Percentiles rank a stretch among this genome's conserved stretches.
These are phyloP conservation scores for Platygyra sinensis DNA, from an alignment of 64 coral and sea anemone genomes.

Conservation along the genomic window DNA sequence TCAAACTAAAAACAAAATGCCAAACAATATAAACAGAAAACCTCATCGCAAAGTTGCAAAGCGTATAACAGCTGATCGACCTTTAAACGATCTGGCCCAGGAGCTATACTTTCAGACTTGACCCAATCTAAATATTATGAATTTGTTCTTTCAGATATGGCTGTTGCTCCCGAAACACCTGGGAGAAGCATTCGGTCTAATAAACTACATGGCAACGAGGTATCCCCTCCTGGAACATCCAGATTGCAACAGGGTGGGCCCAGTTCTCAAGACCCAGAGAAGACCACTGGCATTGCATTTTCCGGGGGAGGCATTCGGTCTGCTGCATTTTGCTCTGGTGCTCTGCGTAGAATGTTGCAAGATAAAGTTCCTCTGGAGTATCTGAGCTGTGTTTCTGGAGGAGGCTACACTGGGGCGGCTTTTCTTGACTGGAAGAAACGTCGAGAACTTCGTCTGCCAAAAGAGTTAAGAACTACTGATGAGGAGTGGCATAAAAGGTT, in stretches of 20 bases:
- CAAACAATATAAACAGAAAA: too few species aligned
- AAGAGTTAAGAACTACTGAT: background rate
- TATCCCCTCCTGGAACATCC: background rate
- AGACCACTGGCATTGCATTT: slow-evolving; percentile 16
- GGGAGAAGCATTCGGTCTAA: background rate
- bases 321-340: slow-evolving; percentile 39
- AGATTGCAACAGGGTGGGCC: background rate
- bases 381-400: slow-evolving; percentile 50
- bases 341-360: slow-evolving; percentile 1
- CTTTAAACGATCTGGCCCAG: too few species aligned
- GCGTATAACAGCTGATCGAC: too few species aligned
- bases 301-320: slow-evolving; percentile 48
- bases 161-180: too few species aligned
- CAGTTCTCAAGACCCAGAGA: background rate
- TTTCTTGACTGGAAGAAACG: slow-evolving; percentile 1
- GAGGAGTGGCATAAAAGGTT: background rate
- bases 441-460: too few species aligned
- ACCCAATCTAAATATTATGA: background rate
- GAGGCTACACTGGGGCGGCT: slow-evolving; percentile 29
- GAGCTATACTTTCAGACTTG: too few species aligned
- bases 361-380: background rate
- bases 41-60: too few species aligned
- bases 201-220: background rate
- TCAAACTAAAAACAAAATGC: too few species aligned
- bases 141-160: background rate